phyloP scores from a whole-genome alignment of 2,113 vertebrate species.

The Ancistrus triradiatus region DNA sequence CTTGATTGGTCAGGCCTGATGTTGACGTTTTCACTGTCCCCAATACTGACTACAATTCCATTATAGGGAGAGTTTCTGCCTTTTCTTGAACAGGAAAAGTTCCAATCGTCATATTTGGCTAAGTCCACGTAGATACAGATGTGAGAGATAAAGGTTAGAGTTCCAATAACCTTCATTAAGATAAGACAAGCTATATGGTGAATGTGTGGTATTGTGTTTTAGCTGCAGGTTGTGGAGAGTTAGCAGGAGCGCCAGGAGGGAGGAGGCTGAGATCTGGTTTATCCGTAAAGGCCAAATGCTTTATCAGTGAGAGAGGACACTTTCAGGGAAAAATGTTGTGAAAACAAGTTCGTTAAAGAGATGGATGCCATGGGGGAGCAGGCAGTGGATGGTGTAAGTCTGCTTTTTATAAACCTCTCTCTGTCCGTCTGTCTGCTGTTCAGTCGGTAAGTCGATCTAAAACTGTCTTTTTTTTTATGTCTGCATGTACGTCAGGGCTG shows the following conservation, averaged over 20 bases:
- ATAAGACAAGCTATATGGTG: too few species aligned
- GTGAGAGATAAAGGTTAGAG: too few species aligned
- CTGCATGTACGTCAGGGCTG: neutral
- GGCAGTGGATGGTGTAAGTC: slow-evolving; percentile 85
- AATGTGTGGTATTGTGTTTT: slow-evolving; percentile 31
- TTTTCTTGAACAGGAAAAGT: too few species aligned
- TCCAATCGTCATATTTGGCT: too few species aligned
- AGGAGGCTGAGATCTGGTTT: slow-evolving; percentile 83
- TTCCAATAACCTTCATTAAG: too few species aligned
- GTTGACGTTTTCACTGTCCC: too few species aligned
- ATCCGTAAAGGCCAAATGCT: slow-evolving; percentile 81
- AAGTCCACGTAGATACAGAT: too few species aligned
- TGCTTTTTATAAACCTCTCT: neutral
- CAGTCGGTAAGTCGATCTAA: neutral
- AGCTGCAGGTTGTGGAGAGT: slow-evolving; percentile 83
- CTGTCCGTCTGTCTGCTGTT: neutral
- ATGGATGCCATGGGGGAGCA: slow-evolving; percentile 78
- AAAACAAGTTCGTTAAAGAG: slow-evolving; percentile 69
- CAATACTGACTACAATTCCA: too few species aligned
- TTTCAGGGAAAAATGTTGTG: slow-evolving; percentile 70
- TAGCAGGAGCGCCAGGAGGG: slow-evolving; percentile 79
- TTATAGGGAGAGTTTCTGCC: too few species aligned
- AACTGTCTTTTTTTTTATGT: neutral
- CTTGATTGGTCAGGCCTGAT: too few species aligned
- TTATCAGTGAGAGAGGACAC: slow-evolving; percentile 81